Conservation (phyloP, 2,797 vertebrate species). For the Acrossocheilus wenchowensis region DNA sequence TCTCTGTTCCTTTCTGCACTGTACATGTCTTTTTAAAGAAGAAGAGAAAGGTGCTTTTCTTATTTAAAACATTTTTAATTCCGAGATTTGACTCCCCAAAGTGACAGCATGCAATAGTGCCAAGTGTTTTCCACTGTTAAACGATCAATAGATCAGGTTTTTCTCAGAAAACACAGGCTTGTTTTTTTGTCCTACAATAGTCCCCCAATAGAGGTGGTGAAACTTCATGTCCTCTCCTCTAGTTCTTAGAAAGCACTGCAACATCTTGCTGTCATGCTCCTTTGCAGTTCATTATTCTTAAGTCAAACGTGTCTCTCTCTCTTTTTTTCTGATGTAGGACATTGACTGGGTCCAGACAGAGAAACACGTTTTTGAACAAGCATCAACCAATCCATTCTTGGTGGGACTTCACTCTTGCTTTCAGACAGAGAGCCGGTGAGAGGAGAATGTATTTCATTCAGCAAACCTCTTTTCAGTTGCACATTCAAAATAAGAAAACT, state of each 20-base stretch:
- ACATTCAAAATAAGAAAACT: not conserved
- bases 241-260: conserved; percentile 40
- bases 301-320: conserved; percentile 18
- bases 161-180: conserved; percentile 45
- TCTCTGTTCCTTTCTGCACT: conserved; percentile 48
- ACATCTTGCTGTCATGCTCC: conserved; percentile 4
- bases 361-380: conserved; percentile 99
- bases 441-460: not conserved
- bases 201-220: conserved; percentile 28
- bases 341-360: conserved; percentile 99
- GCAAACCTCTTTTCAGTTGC: not conserved
- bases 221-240: conserved; percentile 34
- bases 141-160: conserved; percentile 22
- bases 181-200: conserved; percentile 27
- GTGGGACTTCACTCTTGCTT: conserved; percentile 98
- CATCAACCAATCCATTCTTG: conserved; percentile 95
- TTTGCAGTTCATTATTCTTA: conserved; percentile 17
- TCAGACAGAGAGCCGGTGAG: conserved; percentile 98
- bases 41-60: conserved; percentile 58
- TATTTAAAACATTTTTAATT: conserved; percentile 27
- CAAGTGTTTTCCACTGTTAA: conserved; percentile 43
- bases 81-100: conserved; percentile 34
- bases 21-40: conserved; percentile 49
- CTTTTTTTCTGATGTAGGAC: conserved; percentile 81
- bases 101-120: conserved; percentile 46